Evolutionary conservation across 1,140 invertebrate species (phyloP), one percentile per base, ranked within the genome.

Genomic region (Sitodiplosis mosellana): DNA sequence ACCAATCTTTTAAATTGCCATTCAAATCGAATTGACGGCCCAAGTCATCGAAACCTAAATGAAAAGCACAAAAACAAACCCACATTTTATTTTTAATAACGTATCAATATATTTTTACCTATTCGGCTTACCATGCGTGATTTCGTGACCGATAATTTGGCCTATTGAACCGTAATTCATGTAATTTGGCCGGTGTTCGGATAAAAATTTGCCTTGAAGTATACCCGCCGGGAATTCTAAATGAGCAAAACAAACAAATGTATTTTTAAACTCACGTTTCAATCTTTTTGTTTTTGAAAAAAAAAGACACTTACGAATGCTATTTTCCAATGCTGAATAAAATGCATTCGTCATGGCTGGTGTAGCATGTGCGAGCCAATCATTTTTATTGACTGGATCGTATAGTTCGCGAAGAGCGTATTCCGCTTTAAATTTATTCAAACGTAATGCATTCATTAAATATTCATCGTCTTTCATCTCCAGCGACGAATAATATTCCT

Each of bases 11-110:
- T 37, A 67, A 73, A 60, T 95, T 95, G 3, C 92, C 91, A 49
- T 90, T 75, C 59, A 87, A 91, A 61, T 95, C 89, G 62, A 91
- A 94, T 54, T 92, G 80, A 2, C 90, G 74, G 5, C 90, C 45
- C 33, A 45, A n/a, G 51, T 73, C 63, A 49, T 74, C 71, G 52
- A 77, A 76, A 4, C 72, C 73, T 27, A 27, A 5, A n/a, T n/a
- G n/a, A n/a, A n/a, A 27, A 10, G 27, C 10, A 10, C 27, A 27
- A 27, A 27, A 27, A 27, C 27, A 27, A 27, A 27, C 3, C 4
- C 3, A 27, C 10, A 10, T 27, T 27, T 27, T 10, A 5, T 10
- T 27, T 27, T 27, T 3, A 27, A 27, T 10, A 27, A 27, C 10
- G 27, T 10, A 27, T 27, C 3, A 27, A 27, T 27, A 27, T n/a